These are phyloP conservation scores for Enteromius thamalakanensis DNA, from an alignment of 2,797 vertebrate species.

Conservation along the genomic window DNA sequence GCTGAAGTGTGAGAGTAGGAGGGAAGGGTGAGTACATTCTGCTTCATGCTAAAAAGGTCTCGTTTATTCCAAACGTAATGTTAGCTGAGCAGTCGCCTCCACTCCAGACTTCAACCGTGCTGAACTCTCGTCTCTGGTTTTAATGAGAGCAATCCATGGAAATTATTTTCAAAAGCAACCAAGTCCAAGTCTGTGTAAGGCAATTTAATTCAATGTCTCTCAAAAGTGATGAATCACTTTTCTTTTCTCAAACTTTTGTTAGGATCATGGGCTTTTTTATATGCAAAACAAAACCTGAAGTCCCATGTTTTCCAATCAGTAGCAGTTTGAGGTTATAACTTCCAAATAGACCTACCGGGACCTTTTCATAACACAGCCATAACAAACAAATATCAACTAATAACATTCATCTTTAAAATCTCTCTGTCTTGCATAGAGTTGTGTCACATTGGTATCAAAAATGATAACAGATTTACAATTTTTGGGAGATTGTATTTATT, in stretches of 20 bases:
- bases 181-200: conserved; percentile 7
- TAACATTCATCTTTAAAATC: not conserved
- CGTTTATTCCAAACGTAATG: conserved; percentile 25
- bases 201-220: conserved; percentile 33
- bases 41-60: conserved; percentile 42
- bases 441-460: not conserved
- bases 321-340: not conserved
- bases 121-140: conserved; percentile 40
- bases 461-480: not conserved
- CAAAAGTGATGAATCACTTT: conserved; percentile 37
- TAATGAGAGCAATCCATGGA: conserved; percentile 58
- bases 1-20: conserved; percentile 36
- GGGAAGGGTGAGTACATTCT: not conserved
- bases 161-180: conserved; percentile 48
- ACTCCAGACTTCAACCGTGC: conserved; percentile 6
- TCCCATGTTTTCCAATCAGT: not conserved
- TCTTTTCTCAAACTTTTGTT: conserved; percentile 19
- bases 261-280: conserved; percentile 11
- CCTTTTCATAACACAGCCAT: not conserved
- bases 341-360: not conserved
- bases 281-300: not conserved
- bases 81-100: conserved; percentile 18
- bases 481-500: too few relatives aligned
- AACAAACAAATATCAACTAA: not conserved
- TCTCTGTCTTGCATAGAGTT: not conserved